Conservation (phyloP, 2,888 invertebrate genomes). For the Eupithecia subfuscata region DNA sequence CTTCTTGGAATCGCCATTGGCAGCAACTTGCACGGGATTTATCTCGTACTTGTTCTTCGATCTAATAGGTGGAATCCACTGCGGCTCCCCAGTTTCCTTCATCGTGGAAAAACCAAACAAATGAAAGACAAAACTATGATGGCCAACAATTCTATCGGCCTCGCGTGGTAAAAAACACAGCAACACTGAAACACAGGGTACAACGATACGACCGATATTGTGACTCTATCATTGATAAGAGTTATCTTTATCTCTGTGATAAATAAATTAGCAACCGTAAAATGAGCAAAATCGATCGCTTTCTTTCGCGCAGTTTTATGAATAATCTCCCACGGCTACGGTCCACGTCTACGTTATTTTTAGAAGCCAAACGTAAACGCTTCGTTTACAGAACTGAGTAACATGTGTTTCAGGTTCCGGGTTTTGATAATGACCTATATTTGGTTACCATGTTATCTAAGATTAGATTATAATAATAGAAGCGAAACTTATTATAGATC, state of each 20-base stretch:
- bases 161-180: conserved; percentile 13
- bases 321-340: conserved; percentile 23
- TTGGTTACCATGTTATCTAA: background rate
- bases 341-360: conserved; percentile 28
- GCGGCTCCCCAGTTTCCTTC: conserved; percentile 51
- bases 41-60: conserved; percentile 49
- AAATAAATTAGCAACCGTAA: conserved; percentile 33
- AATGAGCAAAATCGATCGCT: conserved; percentile 37
- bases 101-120: conserved; percentile 44
- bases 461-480: background rate
- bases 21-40: conserved; percentile 36
- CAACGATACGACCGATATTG: conserved; percentile 22
- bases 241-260: conserved; percentile 52
- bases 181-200: conserved; percentile 19
- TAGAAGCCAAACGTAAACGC: conserved; percentile 32
- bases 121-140: conserved; percentile 8
- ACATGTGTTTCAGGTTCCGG: conserved; percentile 12
- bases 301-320: conserved; percentile 20
- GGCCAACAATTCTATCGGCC: background rate
- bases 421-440: conserved; percentile 19
- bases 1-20: conserved; percentile 47
- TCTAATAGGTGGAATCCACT: conserved; percentile 49
- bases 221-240: conserved; percentile 43
- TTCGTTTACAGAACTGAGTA: conserved; percentile 13
- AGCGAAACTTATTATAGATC: background rate